Base-by-base conservation (phyloP, 23 tunicate genomes). In the Corella eumyota region DNA sequence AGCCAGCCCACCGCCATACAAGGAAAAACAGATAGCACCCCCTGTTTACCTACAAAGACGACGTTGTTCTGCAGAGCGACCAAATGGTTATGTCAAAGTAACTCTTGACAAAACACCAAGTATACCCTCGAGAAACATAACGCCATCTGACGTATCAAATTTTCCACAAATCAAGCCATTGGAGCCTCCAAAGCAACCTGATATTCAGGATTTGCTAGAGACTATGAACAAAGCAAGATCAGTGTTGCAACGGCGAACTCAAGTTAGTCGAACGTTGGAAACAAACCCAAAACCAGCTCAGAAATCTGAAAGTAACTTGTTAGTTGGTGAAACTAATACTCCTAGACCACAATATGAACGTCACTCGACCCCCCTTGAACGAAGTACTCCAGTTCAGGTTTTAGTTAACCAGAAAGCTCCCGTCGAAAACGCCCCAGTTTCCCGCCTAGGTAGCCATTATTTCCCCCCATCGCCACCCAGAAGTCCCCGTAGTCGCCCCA, bases 141-240 rank as follows among this genome's bases (percentile, higher is more conserved):
- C n/a, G n/a, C n/a, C n/a, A n/a, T n/a, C n/a, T n/a, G n/a, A n/a
- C n/a, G n/a, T n/a, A n/a, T n/a, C n/a, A n/a, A n/a, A n/a, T n/a
- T n/a, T n/a, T n/a, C n/a, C n/a, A n/a, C n/a, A n/a, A n/a, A n/a
- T 17, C 20, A 62, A 13, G 6, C 1, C 48, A 24, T 32, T 7
- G 2, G 53, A 40, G 36, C 6, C 11, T 1, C 30, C 23, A 51
- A 28, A 5, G 52, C 24, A 35, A 26, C 2, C 82, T 6, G 73
- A 66, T 13, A 57, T 75, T 2, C 66, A 37, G 6, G 73, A 71
- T n/a, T 32, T 80, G 53, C 25, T 80, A 50, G 65, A 48, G 6
- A 80, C 32, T n/a, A 80, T 80, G 90, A 35, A 44, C 24, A 47
- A 56, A 35, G 74, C 68, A 25, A 52, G 90, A 5, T 67, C 72